Evolutionary conservation across 2,797 vertebrate genomes (phyloP), one percentile per base, ranked within the genome.

Genomic region (Ptychadena robeensis): DNA sequence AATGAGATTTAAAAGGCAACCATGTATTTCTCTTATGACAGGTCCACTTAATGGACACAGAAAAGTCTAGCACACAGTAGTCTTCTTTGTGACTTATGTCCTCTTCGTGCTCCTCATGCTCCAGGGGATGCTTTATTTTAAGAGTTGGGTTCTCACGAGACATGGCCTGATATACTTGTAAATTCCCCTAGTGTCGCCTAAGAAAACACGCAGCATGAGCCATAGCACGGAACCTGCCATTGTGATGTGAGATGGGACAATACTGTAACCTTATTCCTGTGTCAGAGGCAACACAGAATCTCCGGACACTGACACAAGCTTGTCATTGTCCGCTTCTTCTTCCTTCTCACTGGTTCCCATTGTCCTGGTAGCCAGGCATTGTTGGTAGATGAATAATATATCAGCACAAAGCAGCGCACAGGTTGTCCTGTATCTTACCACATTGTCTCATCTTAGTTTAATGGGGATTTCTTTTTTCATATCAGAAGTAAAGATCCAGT

Each of bases 331-430:
- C 14, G 34, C 22, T 40, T 75, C 32, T 64, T 63, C 25, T 74
- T 64, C 37, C 59, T 31, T 37, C 57, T 4, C 25, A 74, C 9
- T 4, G 63, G 28, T 25, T 40, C 74, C 28, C 37, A 4, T n/a
- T 66, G 15, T 76, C 73, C 37, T 66, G 35, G 28, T 61, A 8
- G n/a, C 18, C 27, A 32, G 12, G 37, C 66, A 34, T 67, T 67
- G 44, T 78, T 25, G 30, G 22, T 14, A 25, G 9, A 22, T 77
- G 12, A 77, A 67, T 68, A 67, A 78, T 78, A 57, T 40, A 78
- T 78, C 32, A 32, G 30, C 31, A 44, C 11, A 18, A 77, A 2
- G 27, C 59, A 31, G 9, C 35, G 0, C 28, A 28, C 25, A 4
- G 3, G 18, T 25, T 65, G 31, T 37, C n/a, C 10, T 28, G 18